A percentile compares a stretch with the other conserved stretches of the same genome.
These are phyloP conservation scores for Arbacia lixula DNA, from an alignment of 53 echinoderm and acorn worm genomes.

Conservation along the genomic window DNA sequence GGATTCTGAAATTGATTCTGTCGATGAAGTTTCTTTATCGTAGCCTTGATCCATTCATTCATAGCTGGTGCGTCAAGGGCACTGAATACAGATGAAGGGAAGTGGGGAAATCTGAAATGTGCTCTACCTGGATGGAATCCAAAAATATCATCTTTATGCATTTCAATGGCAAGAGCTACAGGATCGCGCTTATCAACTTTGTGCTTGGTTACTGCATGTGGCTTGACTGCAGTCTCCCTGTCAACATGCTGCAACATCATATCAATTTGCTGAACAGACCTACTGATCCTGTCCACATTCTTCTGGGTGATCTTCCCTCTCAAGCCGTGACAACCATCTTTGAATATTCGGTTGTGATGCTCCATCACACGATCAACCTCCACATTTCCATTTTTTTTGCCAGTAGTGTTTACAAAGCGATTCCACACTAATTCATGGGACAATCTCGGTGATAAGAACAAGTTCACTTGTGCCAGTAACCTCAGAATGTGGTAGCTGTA, in stretches of 20 bases:
- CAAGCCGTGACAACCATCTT: conserved; percentile 50
- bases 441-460: conserved; percentile 53
- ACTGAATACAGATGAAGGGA: conserved; percentile 29
- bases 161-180: conserved; percentile 33
- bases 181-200: conserved; percentile 4
- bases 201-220: neutral
- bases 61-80: conserved; percentile 9
- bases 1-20: neutral
- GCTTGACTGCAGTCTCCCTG: neutral
- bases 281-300: conserved; percentile 49
- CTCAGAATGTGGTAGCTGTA: conserved; percentile 60
- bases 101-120: conserved; percentile 43
- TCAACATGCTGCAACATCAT: neutral
- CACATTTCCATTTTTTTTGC: conserved; percentile 36
- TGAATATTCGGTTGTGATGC: conserved; percentile 62
- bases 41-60: neutral
- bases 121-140: conserved; percentile 31
- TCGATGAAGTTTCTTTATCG: neutral
- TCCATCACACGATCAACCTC: conserved; percentile 63
- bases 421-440: conserved; percentile 66
- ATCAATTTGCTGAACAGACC: conserved; percentile 30
- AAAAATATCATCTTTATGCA: conserved; percentile 37
- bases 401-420: conserved; percentile 64
- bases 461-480: conserved; percentile 45
- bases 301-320: neutral